Conservation (phyloP, 2,888 invertebrate species). For the Ramazzottius varieornatus region DNA sequence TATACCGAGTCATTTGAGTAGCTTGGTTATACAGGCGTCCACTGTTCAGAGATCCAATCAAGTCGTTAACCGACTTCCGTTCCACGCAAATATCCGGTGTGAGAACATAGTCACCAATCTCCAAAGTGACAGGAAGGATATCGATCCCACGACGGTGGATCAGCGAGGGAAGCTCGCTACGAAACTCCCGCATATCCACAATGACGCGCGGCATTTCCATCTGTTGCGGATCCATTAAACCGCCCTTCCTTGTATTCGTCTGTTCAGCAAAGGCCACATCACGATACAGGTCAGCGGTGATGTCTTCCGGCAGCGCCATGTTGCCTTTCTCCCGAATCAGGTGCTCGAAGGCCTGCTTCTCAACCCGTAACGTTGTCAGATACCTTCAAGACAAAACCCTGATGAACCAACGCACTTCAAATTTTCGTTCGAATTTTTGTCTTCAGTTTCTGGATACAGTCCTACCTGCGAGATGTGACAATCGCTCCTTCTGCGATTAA, state of each 20-base stretch:
- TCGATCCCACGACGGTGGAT: conserved; percentile 75
- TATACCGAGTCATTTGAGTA: conserved; percentile 72
- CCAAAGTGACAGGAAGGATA: conserved; percentile 60
- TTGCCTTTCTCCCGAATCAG: conserved; percentile 57
- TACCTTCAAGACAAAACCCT: no score
- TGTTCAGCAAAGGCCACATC: conserved; percentile 4
- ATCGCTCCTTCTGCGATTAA: no score
- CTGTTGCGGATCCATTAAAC: neutral
- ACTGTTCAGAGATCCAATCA: conserved; percentile 75
- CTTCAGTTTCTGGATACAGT: no score
- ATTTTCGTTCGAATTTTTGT: no score
- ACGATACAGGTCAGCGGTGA: neutral
- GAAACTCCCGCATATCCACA: conserved; percentile 91
- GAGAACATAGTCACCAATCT: conserved; percentile 84
- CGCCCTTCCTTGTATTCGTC: conserved; percentile 4
- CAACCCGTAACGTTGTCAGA: conserved; percentile 57
- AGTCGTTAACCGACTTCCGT: conserved; percentile 75
- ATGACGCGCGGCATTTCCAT: conserved; percentile 27
- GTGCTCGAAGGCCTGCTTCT: conserved; percentile 76
- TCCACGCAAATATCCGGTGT: conserved; percentile 90
- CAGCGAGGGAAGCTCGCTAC: conserved; percentile 75
- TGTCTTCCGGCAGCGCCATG: conserved; percentile 4
- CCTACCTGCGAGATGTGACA: no score
- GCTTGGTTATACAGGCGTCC: conserved; percentile 86
- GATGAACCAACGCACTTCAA: no score